These are phyloP conservation scores for Trididemnum miniatum DNA, from an alignment of 23 tunicate species.

Conservation along the genomic window DNA sequence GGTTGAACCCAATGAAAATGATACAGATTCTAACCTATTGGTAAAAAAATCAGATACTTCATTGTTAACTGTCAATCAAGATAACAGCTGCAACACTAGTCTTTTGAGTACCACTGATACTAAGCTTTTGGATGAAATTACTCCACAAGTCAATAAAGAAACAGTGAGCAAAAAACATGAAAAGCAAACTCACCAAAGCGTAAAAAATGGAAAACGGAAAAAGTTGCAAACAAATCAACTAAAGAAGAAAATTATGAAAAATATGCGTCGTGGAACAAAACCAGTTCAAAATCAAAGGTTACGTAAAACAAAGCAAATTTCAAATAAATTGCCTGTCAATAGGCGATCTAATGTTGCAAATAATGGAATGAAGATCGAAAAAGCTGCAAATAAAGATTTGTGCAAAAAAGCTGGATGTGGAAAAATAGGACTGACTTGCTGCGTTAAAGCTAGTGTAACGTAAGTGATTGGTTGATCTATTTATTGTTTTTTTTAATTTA, in stretches of 20 bases:
- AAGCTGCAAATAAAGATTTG: conserved; percentile 19
- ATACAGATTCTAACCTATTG: no score
- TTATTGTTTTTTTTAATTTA: neutral
- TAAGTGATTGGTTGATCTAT: conserved; percentile 19
- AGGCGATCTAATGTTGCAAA: neutral
- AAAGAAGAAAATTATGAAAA: neutral
- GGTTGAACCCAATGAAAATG: no score
- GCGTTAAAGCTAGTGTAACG: conserved; percentile 61
- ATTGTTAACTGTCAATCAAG: no score
- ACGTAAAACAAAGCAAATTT: neutral
- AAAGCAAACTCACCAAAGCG: no score
- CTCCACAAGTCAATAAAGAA: no score
- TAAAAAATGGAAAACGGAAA: neutral
- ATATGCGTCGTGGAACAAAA: neutral
- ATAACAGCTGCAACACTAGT: no score
- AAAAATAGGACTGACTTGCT: conserved; percentile 48
- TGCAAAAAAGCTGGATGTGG: conserved; percentile 82
- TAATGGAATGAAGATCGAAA: neutral
- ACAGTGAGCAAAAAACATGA: no score
- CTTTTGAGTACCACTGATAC: no score
- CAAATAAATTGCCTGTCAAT: neutral
- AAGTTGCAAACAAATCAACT: neutral
- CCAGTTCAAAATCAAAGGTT: neutral
- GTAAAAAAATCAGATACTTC: no score
- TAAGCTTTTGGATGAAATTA: no score